Percentiles rank a stretch among this genome's conserved stretches.
Conservation (phyloP, 2,888 invertebrate species). For the Hirudinaria manillensis region DNA sequence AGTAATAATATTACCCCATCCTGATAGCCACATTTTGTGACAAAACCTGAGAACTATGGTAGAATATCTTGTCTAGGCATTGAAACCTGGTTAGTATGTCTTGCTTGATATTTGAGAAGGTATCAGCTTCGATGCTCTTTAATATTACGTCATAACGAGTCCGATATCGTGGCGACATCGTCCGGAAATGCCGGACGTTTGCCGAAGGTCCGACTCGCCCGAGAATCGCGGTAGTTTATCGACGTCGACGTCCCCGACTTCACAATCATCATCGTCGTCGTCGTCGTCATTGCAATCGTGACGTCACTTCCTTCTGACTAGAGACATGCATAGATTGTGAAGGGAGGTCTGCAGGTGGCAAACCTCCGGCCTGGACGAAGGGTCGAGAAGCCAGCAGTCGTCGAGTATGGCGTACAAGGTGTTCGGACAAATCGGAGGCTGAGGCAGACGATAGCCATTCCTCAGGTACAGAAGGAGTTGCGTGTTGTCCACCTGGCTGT, state of each 20-base stretch:
- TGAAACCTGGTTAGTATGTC: too few species aligned
- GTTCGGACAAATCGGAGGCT: slow-evolving; percentile 24
- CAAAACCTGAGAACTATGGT: too few species aligned
- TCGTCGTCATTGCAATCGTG: slow-evolving; percentile 2
- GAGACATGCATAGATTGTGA: slow-evolving; percentile 31
- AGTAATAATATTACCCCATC: too few species aligned
- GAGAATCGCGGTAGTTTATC: too few species aligned
- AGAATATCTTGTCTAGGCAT: too few species aligned
- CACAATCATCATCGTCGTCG: slow-evolving; percentile 8
- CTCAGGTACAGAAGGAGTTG: slow-evolving; percentile 23
- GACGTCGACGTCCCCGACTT: background rate
- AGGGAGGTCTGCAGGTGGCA: slow-evolving; percentile 20
- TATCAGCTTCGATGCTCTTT: too few species aligned
- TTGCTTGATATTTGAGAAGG: too few species aligned
- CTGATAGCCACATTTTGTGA: too few species aligned
- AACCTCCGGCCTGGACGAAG: slow-evolving; percentile 16
- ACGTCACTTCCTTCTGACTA: slow-evolving; percentile 28
- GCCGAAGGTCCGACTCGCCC: too few species aligned
- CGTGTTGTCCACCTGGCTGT: slow-evolving; percentile 17
- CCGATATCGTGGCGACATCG: too few species aligned
- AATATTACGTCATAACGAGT: too few species aligned
- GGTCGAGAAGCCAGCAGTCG: slow-evolving; percentile 28
- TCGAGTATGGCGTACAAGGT: slow-evolving; percentile 25
- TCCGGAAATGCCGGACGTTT: too few species aligned
- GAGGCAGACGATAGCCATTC: slow-evolving; percentile 26